Conservation (phyloP, 2,888 invertebrate genomes). For the Ochropacha duplaris region DNA sequence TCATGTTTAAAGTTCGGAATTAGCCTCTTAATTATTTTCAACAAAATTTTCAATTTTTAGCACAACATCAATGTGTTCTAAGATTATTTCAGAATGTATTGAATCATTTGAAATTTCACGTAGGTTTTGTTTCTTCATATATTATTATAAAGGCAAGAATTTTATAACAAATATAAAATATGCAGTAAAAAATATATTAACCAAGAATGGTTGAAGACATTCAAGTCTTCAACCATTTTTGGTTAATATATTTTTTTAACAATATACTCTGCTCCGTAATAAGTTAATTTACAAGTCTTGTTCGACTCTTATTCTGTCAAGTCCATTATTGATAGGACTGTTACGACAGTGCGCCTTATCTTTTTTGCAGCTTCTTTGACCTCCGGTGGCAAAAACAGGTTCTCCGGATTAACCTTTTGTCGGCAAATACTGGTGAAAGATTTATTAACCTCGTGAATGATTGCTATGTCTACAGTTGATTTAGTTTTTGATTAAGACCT, state of each 20-base stretch:
- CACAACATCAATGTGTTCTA: no score
- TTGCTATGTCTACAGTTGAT: slow-evolving; percentile 41
- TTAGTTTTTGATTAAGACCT: not conserved
- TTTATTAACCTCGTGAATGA: slow-evolving; percentile 64
- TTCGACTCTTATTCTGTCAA: slow-evolving; percentile 30
- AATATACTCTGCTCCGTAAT: no score
- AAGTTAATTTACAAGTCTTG: not conserved
- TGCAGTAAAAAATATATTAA: no score
- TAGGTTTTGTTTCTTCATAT: no score
- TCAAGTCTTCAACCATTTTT: no score
- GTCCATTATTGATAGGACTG: slow-evolving; percentile 53
- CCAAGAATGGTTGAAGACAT: no score
- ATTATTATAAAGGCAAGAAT: no score
- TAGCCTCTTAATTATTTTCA: not conserved
- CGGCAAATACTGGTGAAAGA: slow-evolving; percentile 53
- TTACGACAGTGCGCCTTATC: slow-evolving; percentile 48
- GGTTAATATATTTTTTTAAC: no score
- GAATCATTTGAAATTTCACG: no score
- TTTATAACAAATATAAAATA: no score
- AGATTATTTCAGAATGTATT: no score
- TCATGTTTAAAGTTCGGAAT: slow-evolving; percentile 22
- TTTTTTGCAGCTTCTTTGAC: slow-evolving; percentile 59
- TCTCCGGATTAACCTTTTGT: slow-evolving; percentile 54
- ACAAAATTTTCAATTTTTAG: not conserved
- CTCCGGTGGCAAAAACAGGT: slow-evolving; percentile 60